Base-by-base conservation (phyloP, 2,113 vertebrate genomes). In the Podarcis raffonei region DNA sequence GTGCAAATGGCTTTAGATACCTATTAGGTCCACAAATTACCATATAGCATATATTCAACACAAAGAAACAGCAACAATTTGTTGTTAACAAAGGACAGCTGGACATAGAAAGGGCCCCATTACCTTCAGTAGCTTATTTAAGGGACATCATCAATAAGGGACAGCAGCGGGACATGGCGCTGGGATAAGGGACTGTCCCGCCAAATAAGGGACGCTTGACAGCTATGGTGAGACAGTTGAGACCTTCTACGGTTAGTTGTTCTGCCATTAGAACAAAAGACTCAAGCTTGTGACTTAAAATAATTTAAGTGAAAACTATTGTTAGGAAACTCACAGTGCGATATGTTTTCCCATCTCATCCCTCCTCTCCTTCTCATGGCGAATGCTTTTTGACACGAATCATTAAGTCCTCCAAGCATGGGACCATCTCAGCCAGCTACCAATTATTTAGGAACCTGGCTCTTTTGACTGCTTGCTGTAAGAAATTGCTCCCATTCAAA, bases 401-500 rank as follows among this genome's bases (percentile, higher is more conserved):
- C 95, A 93, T 96, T 96, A 96, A 94, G 91, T 90, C 94, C 89
- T 85, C 90, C 83, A 84, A 90, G 93, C 92, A 95, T 89, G 91
- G 86, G 88, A 81, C 0, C 3, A 87, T 92, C 93, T 89, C 94
- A 95, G 94, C 89, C 94, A 86, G 93, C 92, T 92, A 65, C 95
- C 95, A 96, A 96, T 96, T 95, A 95, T 94, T 96, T 95, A 96
- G 94, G 92, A 95, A 92, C 93, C 93, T 85, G 89, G n/a, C 93
- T 94, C 94, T 93, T 92, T 48, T 84, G 84, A 93, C 92, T 91
- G 88, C 94, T 95, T 95, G 90, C 93, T 20, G 5, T 95, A 96
- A 96, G 94, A 95, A 96, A 96, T 96, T 93, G 93, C 95, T 94
- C 92, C 94, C 95, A 89, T 95, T 96, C 93, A 89, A 92, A 95